phyloP scores from a whole-genome alignment of 2,797 vertebrate genomes.

The Lepus oiostolus region DNA sequence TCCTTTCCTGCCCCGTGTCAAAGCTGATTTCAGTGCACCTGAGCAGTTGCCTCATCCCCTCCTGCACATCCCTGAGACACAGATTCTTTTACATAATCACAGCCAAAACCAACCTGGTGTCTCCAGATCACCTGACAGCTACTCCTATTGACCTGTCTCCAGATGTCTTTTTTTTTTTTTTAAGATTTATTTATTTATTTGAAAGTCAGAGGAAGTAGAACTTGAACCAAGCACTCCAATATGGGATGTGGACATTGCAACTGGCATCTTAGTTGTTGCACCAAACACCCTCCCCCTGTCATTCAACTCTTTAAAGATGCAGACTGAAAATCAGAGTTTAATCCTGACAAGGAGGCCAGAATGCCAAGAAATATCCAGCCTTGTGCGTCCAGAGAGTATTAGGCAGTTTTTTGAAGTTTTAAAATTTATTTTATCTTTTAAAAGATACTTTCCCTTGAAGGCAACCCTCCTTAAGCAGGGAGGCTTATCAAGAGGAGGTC shows the following conservation, averaged over 20 bases:
- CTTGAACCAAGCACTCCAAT: no score
- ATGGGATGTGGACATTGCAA: no score
- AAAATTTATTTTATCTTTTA: not conserved
- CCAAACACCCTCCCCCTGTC: not conserved
- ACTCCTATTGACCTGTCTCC: not conserved
- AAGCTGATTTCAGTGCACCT: no score
- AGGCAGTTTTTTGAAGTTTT: not conserved
- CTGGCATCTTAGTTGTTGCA: no score
- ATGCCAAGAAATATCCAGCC: not conserved
- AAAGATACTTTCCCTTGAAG: not conserved
- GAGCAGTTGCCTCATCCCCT: no score
- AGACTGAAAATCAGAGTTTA: not conserved
- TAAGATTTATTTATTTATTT: no score
- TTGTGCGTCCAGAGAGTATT: not conserved
- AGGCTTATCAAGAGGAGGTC: not conserved
- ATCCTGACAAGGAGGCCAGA: rapidly evolving
- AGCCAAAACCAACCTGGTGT: not conserved
- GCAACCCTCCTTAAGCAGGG: not conserved
- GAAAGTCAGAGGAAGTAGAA: no score
- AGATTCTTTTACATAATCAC: not conserved
- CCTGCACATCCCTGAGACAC: no score
- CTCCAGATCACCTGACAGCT: not conserved
- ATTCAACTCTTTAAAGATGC: not conserved
- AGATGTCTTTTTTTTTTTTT: not conserved
- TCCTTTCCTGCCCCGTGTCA: no score